A percentile compares a stretch with the other conserved stretches of the same genome.
Conservation (phyloP, 2,113 vertebrate species). For the Tiliqua scincoides region DNA sequence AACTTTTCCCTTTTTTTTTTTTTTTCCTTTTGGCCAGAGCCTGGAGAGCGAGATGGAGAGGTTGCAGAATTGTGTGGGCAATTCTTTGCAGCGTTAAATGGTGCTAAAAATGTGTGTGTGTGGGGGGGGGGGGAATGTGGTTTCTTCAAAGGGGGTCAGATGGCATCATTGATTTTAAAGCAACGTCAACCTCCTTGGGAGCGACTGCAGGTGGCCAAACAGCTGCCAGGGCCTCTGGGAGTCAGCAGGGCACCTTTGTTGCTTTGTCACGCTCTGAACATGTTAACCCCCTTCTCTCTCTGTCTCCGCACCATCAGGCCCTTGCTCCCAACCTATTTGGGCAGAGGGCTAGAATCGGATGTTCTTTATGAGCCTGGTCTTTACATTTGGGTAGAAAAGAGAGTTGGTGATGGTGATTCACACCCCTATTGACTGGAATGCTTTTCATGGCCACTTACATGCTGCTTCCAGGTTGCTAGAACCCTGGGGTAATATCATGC, state of each 20-base stretch:
- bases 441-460: too few relatives aligned
- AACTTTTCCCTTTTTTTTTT: conserved; percentile 51
- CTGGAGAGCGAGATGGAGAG: conserved; percentile 42
- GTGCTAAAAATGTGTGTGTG: too few relatives aligned
- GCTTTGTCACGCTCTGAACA: fast-evolving
- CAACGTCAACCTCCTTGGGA: conserved; percentile 57
- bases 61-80: conserved; percentile 46
- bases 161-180: conserved; percentile 69
- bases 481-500: too few relatives aligned
- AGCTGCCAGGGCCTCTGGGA: conserved; percentile 57
- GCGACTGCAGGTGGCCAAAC: conserved; percentile 69
- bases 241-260: conserved; percentile 25
- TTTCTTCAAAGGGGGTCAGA: conserved; percentile 64
- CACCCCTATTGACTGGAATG: fast-evolving
- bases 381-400: neutral
- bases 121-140: conserved; percentile 4
- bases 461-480: too few relatives aligned
- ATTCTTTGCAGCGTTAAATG: conserved; percentile 12
- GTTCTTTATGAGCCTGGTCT: neutral
- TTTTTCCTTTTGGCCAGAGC: conserved; percentile 28
- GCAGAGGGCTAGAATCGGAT: neutral
- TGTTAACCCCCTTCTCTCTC: neutral
- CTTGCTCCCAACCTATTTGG: too few relatives aligned
- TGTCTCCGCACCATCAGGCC: neutral
- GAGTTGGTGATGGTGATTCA: neutral